A percentile compares a stretch with the other conserved stretches of the same genome.
These are phyloP conservation scores for Heliconius charithonia DNA, from an alignment of 2,888 invertebrate genomes.

Conservation along the genomic window DNA sequence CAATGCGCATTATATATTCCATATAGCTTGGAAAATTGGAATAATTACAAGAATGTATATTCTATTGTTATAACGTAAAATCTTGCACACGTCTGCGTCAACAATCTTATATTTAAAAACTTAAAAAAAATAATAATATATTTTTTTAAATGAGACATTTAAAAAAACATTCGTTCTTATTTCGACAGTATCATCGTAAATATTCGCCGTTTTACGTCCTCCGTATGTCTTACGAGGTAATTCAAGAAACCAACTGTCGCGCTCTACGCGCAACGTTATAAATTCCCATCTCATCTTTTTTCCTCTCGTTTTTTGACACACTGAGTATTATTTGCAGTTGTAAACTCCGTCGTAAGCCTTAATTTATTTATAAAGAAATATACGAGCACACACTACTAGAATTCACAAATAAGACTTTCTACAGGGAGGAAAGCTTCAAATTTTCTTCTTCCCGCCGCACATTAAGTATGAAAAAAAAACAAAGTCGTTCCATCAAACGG, in stretches of 20 bases:
- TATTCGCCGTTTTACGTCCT: slow-evolving; percentile 22
- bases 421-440: slow-evolving; percentile 16
- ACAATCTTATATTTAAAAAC: not conserved
- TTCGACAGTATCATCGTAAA: slow-evolving; percentile 27
- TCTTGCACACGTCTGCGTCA: not conserved
- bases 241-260: slow-evolving; percentile 36
- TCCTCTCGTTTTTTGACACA: slow-evolving; percentile 33
- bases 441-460: not conserved
- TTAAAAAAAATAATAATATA: not conserved
- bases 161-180: slow-evolving; percentile 13
- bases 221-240: slow-evolving; percentile 34
- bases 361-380: slow-evolving; percentile 32
- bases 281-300: slow-evolving; percentile 38
- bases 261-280: slow-evolving; percentile 34
- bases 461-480: slow-evolving; percentile 1
- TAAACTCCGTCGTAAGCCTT: slow-evolving; percentile 18
- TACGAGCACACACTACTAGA: slow-evolving; percentile 28
- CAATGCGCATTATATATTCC: slow-evolving; percentile 42
- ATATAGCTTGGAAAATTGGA: slow-evolving; percentile 1
- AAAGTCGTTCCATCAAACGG: slow-evolving; percentile 15
- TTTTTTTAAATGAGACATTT: too few species aligned
- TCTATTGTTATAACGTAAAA: not conserved
- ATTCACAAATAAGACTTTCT: slow-evolving; percentile 23
- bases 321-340: slow-evolving; percentile 30
- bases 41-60: slow-evolving; percentile 1